phyloP scores from a whole-genome alignment of 2,888 invertebrate species.

The Operophtera brumata region DNA sequence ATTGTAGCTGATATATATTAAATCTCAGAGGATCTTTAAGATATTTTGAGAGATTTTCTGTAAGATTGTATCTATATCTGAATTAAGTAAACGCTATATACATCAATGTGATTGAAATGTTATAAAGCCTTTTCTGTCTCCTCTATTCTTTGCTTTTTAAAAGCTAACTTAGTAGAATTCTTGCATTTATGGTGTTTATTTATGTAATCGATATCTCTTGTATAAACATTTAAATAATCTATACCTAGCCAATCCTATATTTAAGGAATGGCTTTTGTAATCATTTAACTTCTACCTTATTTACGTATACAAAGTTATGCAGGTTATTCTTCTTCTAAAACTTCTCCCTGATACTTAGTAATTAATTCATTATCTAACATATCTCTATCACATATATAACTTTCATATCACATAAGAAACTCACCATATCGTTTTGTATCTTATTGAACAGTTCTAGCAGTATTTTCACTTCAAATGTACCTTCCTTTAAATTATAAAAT shows the following conservation, averaged over 20 bases:
- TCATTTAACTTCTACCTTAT: background rate
- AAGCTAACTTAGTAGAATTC: conserved; percentile 6
- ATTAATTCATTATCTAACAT: background rate
- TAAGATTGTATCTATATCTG: background rate
- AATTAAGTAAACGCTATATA: background rate
- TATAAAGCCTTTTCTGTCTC: conserved; percentile 1
- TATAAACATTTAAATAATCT: background rate
- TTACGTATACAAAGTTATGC: background rate
- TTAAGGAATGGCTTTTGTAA: conserved; percentile 1
- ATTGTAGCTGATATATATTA: background rate
- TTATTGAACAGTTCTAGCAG: background rate
- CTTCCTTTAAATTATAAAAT: background rate
- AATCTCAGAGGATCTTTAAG: background rate
- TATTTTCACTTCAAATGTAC: background rate
- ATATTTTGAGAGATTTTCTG: background rate
- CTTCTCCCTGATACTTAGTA: too few relatives aligned
- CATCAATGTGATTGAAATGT: conserved; percentile 5
- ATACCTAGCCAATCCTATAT: background rate
- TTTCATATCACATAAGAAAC: conserved; percentile 20
- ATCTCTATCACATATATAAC: background rate
- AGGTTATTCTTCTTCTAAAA: too few relatives aligned
- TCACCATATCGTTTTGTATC: conserved; percentile 17
- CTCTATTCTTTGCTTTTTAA: conserved; percentile 10
- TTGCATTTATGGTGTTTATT: background rate
- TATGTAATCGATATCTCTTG: background rate